Percentiles rank a stretch among this genome's conserved stretches.
Conservation (phyloP, 2,888 invertebrate species). For the Ennomos quercinarius region DNA sequence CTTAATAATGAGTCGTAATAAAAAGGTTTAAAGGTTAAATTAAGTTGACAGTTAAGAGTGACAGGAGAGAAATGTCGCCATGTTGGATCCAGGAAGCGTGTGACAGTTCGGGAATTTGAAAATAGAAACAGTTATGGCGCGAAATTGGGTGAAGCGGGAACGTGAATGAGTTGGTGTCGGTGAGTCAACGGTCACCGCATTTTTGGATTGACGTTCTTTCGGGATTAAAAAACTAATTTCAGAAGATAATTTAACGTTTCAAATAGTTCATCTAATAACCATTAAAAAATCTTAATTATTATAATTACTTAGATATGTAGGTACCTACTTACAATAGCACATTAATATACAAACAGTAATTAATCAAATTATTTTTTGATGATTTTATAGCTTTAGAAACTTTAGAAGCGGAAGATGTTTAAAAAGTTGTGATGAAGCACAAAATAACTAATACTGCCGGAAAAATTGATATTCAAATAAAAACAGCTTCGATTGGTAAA, state of each 20-base stretch:
- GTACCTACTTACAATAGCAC: too few species aligned
- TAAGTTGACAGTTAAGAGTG: constrained; percentile 50
- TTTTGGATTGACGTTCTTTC: constrained; percentile 30
- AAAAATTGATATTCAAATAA: too few species aligned
- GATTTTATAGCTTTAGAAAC: too few species aligned
- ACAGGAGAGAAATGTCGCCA: constrained; percentile 51
- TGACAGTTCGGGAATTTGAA: constrained; percentile 67
- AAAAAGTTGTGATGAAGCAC: too few species aligned
- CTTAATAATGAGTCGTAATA: constrained; percentile 44
- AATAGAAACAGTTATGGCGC: constrained; percentile 69
- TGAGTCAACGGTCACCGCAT: constrained; percentile 39
- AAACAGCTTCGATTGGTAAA: too few species aligned
- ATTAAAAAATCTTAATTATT: neutral
- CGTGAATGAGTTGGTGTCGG: constrained; percentile 35
- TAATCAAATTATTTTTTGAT: too few species aligned
- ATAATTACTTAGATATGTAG: too few species aligned
- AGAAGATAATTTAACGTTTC: constrained; percentile 15
- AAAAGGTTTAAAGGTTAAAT: constrained; percentile 51
- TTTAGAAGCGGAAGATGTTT: too few species aligned
- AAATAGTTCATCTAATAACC: constrained; percentile 1
- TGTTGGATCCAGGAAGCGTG: constrained; percentile 68
- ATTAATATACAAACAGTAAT: too few species aligned
- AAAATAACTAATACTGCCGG: too few species aligned
- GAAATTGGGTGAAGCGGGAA: constrained; percentile 64
- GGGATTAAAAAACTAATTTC: constrained; percentile 25